Percentiles rank a stretch among this genome's conserved stretches.
Conservation (phyloP, 2,797 vertebrate genomes). For the Melanotaenia pygmaea region DNA sequence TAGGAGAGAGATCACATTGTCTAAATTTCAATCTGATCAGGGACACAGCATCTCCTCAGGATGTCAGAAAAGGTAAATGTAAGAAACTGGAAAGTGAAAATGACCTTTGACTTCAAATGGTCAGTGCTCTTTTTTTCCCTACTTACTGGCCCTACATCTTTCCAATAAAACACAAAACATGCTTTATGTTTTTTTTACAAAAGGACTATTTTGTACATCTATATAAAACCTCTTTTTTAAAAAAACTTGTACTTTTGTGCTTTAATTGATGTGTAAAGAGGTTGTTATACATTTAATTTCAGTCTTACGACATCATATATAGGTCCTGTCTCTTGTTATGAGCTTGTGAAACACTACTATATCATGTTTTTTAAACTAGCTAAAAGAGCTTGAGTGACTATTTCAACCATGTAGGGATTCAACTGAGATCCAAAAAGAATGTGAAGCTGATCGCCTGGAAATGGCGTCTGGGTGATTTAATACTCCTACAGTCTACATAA, state of each 20-base stretch:
- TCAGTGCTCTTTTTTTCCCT: not conserved
- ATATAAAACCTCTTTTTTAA: too few species aligned
- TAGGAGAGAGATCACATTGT: conserved; percentile 48
- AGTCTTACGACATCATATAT: not conserved
- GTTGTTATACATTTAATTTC: not conserved
- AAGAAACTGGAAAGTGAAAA: conserved; percentile 25
- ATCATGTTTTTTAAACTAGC: not conserved
- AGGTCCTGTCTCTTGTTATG: not conserved
- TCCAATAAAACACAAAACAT: too few species aligned
- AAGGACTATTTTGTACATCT: too few species aligned
- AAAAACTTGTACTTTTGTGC: too few species aligned
- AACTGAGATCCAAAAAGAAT: not conserved
- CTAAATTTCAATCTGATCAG: conserved; percentile 69
- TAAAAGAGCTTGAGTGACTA: not conserved
- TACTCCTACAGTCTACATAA: not conserved
- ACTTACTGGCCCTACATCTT: too few species aligned
- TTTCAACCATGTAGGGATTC: not conserved
- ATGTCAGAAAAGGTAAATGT: conserved; percentile 42
- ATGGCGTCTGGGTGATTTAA: not conserved
- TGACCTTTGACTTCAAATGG: conserved; percentile 25
- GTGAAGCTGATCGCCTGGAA: not conserved
- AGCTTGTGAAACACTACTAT: not conserved
- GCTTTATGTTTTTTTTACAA: too few species aligned
- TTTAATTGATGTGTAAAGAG: too few species aligned
- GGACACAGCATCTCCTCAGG: conserved; percentile 59